Evolutionary conservation across 2,113 vertebrate genomes (phyloP).

Genomic region (Mesitornis unicolor): DNA sequence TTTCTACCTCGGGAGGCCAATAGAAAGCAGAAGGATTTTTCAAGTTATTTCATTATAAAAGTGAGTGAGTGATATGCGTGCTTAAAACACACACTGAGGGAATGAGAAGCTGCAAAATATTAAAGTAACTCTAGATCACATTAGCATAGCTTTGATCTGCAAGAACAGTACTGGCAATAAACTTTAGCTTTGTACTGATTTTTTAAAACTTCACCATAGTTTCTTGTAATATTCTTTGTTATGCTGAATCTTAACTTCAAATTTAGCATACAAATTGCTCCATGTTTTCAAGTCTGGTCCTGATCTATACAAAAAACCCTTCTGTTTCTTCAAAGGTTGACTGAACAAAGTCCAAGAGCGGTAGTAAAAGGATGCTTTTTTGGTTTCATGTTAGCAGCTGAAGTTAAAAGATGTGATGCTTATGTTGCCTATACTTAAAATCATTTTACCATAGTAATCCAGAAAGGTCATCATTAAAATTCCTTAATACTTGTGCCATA

Average conservation of each 20-base stretch:
- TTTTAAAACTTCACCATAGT: neutral
- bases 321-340: constrained; percentile 3
- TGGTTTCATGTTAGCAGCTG: neutral
- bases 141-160: constrained; percentile 51
- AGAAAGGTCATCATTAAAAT: neutral
- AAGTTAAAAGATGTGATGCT: neutral
- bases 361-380: neutral
- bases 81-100: neutral
- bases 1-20: constrained; percentile 14
- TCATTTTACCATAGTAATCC: neutral
- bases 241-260: neutral
- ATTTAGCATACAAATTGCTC: neutral
- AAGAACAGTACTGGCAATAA: neutral
- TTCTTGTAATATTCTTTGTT: constrained; percentile 8
- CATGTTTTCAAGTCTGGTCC: neutral
- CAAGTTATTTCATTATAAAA: neutral
- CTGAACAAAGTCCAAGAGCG: neutral
- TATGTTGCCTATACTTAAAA: neutral
- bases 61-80: neutral
- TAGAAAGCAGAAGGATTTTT: constrained; percentile 2
- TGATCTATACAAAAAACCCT: neutral
- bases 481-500: neutral
- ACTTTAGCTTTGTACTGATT: neutral
- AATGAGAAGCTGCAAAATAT: constrained; percentile 20
- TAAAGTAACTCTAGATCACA: constrained; percentile 15